phyloP scores from a whole-genome alignment of 2,113 vertebrate species.

The Pipra filicauda region DNA sequence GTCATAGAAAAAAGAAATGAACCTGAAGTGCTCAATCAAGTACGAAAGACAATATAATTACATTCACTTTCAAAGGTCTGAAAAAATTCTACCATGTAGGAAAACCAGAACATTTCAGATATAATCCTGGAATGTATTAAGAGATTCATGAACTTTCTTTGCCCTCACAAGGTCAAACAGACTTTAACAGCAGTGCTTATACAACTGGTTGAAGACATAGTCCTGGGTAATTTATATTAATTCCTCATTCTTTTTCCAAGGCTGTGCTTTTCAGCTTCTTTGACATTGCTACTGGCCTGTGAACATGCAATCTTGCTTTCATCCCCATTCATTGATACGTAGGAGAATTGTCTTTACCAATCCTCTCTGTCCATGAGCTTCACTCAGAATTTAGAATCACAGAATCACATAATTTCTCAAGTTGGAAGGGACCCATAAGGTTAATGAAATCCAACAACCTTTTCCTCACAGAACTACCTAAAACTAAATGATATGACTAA shows the following conservation, averaged over 20 bases:
- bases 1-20: background rate
- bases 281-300: background rate
- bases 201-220: background rate
- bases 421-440: background rate
- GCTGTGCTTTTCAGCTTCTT: background rate
- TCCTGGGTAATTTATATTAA: background rate
- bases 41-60: background rate
- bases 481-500: background rate
- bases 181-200: background rate
- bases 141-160: background rate
- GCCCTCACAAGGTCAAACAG: background rate
- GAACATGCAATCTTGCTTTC: background rate
- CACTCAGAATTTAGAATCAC: background rate
- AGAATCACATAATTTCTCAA: background rate
- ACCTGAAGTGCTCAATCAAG: background rate
- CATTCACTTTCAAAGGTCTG: background rate
- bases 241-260: background rate
- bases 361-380: background rate
- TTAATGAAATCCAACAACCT: background rate
- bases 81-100: background rate
- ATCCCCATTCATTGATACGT: accelerated
- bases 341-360: background rate
- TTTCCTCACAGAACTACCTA: background rate
- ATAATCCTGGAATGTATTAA: background rate
- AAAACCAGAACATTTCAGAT: background rate